These are phyloP conservation scores for Cydia fagiglandana DNA, from an alignment of 1,140 invertebrate species.

Conservation along the genomic window DNA sequence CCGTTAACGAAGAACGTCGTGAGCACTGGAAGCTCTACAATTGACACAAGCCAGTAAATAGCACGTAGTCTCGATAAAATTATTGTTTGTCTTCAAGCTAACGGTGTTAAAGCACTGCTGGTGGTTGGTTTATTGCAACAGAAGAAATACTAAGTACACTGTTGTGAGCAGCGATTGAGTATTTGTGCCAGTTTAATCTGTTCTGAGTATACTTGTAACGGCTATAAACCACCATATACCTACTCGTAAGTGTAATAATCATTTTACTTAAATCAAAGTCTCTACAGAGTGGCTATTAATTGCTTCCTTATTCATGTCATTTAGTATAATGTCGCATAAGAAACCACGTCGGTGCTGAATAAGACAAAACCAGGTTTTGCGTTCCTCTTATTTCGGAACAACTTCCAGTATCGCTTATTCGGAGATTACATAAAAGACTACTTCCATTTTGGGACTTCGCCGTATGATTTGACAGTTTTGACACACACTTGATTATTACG, in stretches of 20 bases:
- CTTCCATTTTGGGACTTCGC: constrained; percentile 14
- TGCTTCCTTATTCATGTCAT: background rate
- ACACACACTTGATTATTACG: background rate
- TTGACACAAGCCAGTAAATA: constrained; percentile 31
- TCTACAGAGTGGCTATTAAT: background rate
- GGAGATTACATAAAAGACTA: constrained; percentile 15
- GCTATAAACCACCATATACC: background rate
- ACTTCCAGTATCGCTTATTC: constrained; percentile 14
- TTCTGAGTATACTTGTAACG: background rate
- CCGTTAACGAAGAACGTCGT: background rate
- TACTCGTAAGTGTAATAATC: background rate
- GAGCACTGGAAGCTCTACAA: constrained; percentile 8
- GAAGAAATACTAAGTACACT: constrained; percentile 8
- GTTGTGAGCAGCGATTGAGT: background rate
- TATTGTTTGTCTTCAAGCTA: constrained; percentile 36
- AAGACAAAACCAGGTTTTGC: background rate
- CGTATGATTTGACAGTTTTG: background rate
- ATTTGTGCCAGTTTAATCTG: constrained; percentile 1
- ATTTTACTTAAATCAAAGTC: background rate
- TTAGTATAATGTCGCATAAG: background rate
- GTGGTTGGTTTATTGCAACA: constrained; percentile 14
- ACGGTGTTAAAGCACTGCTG: constrained; percentile 15
- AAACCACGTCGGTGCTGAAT: background rate
- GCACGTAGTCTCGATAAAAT: constrained; percentile 27
- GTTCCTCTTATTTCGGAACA: constrained; percentile 23